Base-by-base conservation (phyloP, 1,140 invertebrate species). In the Muscidifurax raptorellus region DNA sequence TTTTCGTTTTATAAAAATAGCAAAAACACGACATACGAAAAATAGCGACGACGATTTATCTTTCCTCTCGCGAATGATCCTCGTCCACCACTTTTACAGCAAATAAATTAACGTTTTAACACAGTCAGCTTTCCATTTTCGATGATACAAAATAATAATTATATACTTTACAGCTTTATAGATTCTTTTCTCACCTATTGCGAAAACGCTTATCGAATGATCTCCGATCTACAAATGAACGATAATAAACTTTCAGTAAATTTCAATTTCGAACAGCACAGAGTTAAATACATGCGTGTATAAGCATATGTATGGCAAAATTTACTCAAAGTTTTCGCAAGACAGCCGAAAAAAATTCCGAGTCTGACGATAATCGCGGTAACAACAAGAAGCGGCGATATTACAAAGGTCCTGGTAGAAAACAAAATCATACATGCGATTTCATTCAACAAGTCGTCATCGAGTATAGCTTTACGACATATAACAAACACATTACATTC, bases 401-500 rank as follows among this genome's bases (percentile, higher is more conserved):
- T 82, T 47, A 76, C 64, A n/a, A 71, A 59, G 25, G 28, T 69
- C 12, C 12, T 27, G 67, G 18, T 18, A 13, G 66, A 36, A 77
- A 76, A 36, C 25, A 81, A 76, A 80, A 47, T 84, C 32, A 67
- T 67, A 66, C 28, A 81, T 71, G 79, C 74, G 59, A 69, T 81
- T 78, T 44, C 78, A 74, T 85, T 84, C 67, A 30, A 80, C 52
- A 44, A 79, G 76, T 74, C 64, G 74, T 84, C 25, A 74, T 80
- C 77, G 52, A n/a, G 66, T 36, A 77, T 83, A 84, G 69, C 67
- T 85, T 81, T 81, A 85, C 83, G 78, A 85, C 83, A 81, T 81
- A 85, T 85, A 85, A 85, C 79, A 82, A 82, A 82, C 80, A 85
- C 84, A 85, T 85, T 77, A 82, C 84, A 85, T 85, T 82, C 84